These are phyloP conservation scores for Scaptomyza parva DNA, from an alignment of 2,888 invertebrate genomes.

Conservation along the genomic window DNA sequence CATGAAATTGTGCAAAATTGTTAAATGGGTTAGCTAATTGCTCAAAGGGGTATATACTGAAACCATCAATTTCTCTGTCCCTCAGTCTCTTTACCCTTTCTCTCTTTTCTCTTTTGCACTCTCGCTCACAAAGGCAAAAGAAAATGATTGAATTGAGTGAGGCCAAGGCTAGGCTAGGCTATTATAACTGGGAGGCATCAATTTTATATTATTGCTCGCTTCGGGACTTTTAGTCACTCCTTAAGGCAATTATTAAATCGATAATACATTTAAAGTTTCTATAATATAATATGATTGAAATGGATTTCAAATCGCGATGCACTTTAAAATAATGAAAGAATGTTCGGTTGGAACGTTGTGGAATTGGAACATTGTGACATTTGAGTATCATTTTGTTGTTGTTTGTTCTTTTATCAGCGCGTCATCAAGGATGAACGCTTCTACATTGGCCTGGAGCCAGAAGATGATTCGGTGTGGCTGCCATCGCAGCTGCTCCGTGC, in stretches of 20 bases:
- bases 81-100: not conserved
- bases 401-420: constrained; percentile 88
- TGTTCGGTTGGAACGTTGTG: not conserved
- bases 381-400: not conserved
- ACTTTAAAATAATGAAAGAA: too few species aligned
- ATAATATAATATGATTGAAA: not conserved
- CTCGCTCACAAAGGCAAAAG: not conserved
- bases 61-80: not conserved
- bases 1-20: constrained; percentile 19
- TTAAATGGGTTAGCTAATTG: constrained; percentile 41
- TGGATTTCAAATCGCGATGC: not conserved
- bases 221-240: not conserved
- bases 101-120: not conserved
- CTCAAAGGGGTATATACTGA: constrained; percentile 1
- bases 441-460: constrained; percentile 94
- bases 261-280: not conserved
- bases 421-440: constrained; percentile 96
- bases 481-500: constrained; percentile 95
- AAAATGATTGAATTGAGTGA: constrained; percentile 9
- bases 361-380: not conserved
- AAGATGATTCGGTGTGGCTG: constrained; percentile 96
- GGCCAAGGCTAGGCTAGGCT: constrained; percentile 29
- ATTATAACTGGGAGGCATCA: not conserved
- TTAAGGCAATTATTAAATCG: not conserved
- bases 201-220: not conserved